Percentiles rank a stretch among this genome's conserved stretches.
Conservation (phyloP, 2,888 invertebrate species). For the Sarcophaga subvicina region DNA sequence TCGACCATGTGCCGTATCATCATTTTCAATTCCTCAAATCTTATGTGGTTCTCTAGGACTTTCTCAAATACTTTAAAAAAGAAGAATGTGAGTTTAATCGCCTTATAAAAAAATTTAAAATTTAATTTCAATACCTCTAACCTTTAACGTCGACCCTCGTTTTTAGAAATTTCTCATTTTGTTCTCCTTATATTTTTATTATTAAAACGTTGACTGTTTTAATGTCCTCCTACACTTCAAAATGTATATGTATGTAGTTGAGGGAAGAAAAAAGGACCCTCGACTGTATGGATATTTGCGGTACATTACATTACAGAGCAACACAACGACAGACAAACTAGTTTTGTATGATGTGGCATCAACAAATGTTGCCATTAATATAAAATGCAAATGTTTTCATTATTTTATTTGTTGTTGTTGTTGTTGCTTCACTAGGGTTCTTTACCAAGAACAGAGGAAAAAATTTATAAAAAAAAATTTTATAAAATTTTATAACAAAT, state of each 20-base stretch:
- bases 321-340: neutral
- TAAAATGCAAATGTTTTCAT: constrained; percentile 76
- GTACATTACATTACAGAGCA: constrained; percentile 1
- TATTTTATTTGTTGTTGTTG: neutral
- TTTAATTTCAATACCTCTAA: no score
- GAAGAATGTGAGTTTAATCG: no score
- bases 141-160: neutral
- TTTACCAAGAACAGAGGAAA: neutral
- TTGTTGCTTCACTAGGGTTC: constrained; percentile 11
- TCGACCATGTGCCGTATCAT: no score
- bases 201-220: neutral
- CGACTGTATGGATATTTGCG: neutral
- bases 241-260: neutral
- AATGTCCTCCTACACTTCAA: neutral
- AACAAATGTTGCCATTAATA: constrained; percentile 79
- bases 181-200: neutral
- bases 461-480: neutral
- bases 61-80: no score
- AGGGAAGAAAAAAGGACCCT: neutral
- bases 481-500: constrained; percentile 42
- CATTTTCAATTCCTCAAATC: no score
- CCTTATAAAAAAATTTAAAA: no score
- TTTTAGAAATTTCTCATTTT: neutral
- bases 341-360: constrained; percentile 51
- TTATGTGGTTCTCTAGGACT: no score